Percentiles rank a stretch among this genome's conserved stretches.
These are phyloP conservation scores for Exocentrus adspersus DNA, from an alignment of 2,888 invertebrate species.

Conservation along the genomic window DNA sequence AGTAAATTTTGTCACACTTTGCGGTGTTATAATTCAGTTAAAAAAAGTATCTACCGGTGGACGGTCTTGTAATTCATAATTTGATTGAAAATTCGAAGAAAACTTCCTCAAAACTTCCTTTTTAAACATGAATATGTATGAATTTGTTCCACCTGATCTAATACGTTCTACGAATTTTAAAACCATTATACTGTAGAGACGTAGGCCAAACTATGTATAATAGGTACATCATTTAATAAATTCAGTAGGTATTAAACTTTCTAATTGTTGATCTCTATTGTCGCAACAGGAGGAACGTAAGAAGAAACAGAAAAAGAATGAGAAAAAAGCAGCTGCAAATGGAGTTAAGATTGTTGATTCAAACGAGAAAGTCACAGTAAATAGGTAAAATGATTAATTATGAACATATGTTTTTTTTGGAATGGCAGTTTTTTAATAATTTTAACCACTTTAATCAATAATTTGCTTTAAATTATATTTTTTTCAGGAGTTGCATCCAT, in stretches of 20 bases:
- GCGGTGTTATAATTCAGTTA: too few relatives aligned
- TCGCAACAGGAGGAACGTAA: constrained; percentile 47
- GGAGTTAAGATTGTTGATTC: constrained; percentile 10
- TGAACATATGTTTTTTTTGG: too few relatives aligned
- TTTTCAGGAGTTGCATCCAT: constrained; percentile 22
- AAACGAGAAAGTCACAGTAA: constrained; percentile 11
- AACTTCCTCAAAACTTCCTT: too few relatives aligned
- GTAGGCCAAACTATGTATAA: too few relatives aligned
- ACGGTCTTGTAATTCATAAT: background rate
- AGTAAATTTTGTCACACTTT: too few relatives aligned
- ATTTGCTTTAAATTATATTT: background rate
- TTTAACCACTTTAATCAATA: too few relatives aligned
- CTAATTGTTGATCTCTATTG: background rate
- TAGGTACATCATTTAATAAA: too few relatives aligned
- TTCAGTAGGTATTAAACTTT: background rate
- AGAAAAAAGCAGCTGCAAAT: constrained; percentile 25
- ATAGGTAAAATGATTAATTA: too few relatives aligned
- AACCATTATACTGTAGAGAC: too few relatives aligned
- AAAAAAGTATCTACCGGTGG: too few relatives aligned
- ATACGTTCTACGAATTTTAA: too few relatives aligned
- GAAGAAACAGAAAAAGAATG: constrained; percentile 41
- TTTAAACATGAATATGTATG: background rate
- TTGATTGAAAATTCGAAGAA: background rate
- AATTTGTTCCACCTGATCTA: background rate
- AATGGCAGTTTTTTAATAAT: too few relatives aligned